phyloP scores from a whole-genome alignment of 2,797 vertebrate species.

The Harpagifer antarcticus region DNA sequence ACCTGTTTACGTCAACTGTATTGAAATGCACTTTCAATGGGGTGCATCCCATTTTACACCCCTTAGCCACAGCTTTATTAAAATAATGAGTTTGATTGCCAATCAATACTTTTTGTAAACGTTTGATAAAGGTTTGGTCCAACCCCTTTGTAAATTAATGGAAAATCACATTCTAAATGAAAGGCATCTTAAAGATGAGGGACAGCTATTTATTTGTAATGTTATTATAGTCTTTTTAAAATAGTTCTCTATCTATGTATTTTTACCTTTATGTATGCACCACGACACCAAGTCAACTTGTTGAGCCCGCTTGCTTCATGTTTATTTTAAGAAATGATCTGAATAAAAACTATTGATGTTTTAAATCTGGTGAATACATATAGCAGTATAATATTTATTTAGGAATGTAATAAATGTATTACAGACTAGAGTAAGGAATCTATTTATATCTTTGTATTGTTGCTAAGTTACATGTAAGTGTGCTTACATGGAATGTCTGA shows the following conservation, averaged over 20 bases:
- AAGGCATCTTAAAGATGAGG: neutral
- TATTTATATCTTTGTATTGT: neutral
- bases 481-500: neutral
- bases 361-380: neutral
- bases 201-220: no score
- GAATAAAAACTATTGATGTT: neutral
- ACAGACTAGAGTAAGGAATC: neutral
- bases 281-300: neutral
- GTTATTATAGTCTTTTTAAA: no score
- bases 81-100: neutral
- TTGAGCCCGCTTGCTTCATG: neutral
- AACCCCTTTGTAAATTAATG: neutral
- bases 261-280: no score
- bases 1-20: neutral
- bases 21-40: neutral
- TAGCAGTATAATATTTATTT: neutral
- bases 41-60: neutral
- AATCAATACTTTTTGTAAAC: neutral
- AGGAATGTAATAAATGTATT: neutral
- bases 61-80: neutral
- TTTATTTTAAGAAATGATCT: neutral
- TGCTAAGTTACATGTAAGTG: neutral
- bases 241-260: no score
- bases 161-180: neutral
- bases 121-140: constrained; percentile 2